Base-by-base conservation (phyloP, 2,888 invertebrate species). In the Onchidella celtica region DNA sequence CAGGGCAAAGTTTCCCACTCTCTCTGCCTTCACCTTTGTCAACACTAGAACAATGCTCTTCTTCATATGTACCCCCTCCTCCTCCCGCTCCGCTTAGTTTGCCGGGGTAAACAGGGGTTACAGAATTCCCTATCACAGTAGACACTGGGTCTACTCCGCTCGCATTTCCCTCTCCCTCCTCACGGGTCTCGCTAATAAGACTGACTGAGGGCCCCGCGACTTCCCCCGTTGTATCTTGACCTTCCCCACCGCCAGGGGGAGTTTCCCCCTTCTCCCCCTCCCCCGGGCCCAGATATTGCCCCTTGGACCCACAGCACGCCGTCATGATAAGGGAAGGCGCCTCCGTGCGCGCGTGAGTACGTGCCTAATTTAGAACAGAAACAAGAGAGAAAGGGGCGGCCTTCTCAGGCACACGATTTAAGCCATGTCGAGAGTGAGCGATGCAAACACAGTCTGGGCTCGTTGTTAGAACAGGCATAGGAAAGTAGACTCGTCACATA, bases 301-400 rank as follows among this genome's bases (percentile, higher is more conserved):
- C 59, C 38, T 47, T 61, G 24, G 73, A 9, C 61, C 34, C 73
- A 61, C 59, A 24, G 27, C 59, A 74, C 24, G 36, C 36, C 29
- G 61, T 27, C 61, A 61, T 61, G 47, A 47, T 47, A 11, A 6
- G 9, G 17, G 17, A 47, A 47, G 6, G 47, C 47, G 47, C 6
- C 47, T 6, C 17, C 6, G 9, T 11, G 47, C 47, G 47, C 17
- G 47, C 47, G 47, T n/a, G n/a, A n/a, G n/a, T n/a, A n/a, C 47
- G 47, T 47, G 47, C 47, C 17, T 47, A 17, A 47, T 47, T 6
- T 47, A 47, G 17, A 47, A 6, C 47, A 47, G 47, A 47, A 17
- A n/a, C n/a, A n/a, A 47, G 47, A 17, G 47, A 47, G 47, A 47
- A 47, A 47, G 17, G 17, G 6, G 9, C 17, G 9, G 47, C 17